Percentiles rank a stretch among this genome's conserved stretches.
Evolutionary conservation across 2,797 vertebrate species (phyloP).

Genomic region (Premnoplex brunnescens): DNA sequence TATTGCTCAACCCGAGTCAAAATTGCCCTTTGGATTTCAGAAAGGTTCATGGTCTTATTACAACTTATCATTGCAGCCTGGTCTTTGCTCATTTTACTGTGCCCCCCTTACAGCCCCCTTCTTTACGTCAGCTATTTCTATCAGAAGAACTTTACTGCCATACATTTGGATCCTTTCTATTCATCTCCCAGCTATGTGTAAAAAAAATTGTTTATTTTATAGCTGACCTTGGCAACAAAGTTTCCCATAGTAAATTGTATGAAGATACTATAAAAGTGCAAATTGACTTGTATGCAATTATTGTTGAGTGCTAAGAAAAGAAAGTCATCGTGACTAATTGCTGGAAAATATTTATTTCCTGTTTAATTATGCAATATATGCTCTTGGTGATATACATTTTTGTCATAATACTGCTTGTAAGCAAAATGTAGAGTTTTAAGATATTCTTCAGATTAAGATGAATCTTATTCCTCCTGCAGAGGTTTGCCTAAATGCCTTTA

Average conservation of each 20-base stretch:
- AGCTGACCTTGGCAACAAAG: constrained; percentile 8
- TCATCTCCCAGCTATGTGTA: neutral
- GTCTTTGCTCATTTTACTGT: neutral
- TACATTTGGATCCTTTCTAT: neutral
- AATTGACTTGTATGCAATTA: neutral
- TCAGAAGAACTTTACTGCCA: neutral
- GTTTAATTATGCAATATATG: constrained; percentile 2
- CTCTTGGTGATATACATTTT: neutral
- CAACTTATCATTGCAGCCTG: neutral
- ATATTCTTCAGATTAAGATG: constrained; percentile 1
- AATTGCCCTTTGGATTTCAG: constrained; percentile 28
- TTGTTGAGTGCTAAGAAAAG: neutral
- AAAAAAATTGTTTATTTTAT: neutral
- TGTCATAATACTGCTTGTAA: neutral
- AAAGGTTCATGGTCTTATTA: constrained; percentile 21
- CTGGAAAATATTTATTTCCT: constrained; percentile 32
- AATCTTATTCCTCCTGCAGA: neutral
- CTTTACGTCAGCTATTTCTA: neutral
- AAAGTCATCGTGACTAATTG: neutral
- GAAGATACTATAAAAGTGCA: neutral
- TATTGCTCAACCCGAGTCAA: neutral
- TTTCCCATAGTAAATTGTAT: neutral
- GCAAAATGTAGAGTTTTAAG: neutral
- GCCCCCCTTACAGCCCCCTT: neutral
- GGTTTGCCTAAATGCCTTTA: constrained; percentile 28